A percentile compares a stretch with the other conserved stretches of the same genome.
Conservation (phyloP, 2,113 vertebrate genomes). For the Microtus richardsoni region DNA sequence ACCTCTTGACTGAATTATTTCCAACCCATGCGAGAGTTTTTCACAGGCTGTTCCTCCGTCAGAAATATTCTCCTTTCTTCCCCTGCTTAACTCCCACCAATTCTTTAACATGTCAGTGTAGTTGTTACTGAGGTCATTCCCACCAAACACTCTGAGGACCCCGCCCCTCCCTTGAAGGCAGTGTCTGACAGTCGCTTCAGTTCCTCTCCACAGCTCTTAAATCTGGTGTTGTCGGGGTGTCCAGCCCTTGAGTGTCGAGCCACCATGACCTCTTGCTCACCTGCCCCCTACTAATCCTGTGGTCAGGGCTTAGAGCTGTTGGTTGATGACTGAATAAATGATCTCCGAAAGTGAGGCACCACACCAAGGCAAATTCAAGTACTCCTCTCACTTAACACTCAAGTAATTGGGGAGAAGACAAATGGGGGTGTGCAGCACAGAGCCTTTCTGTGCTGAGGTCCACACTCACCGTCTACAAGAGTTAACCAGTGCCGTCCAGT, state of each 20-base stretch:
- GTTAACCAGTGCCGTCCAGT: not conserved
- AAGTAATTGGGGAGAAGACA: not conserved
- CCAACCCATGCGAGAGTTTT: not conserved
- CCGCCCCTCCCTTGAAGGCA: not conserved
- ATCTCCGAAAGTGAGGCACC: not conserved
- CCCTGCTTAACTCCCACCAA: not conserved
- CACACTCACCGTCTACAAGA: not conserved
- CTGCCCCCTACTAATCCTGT: not conserved
- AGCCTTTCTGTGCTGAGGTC: not conserved
- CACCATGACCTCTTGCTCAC: not conserved
- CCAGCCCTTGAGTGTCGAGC: not conserved
- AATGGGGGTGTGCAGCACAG: not conserved
- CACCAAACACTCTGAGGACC: not conserved
- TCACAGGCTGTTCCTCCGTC: not conserved
- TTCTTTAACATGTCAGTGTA: constrained; percentile 10
- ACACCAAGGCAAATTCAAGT: not conserved
- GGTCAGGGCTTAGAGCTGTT: not conserved
- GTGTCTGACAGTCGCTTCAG: not conserved
- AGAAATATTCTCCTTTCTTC: not conserved
- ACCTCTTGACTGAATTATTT: not conserved
- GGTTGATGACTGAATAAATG: not conserved
- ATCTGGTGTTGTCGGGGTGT: not conserved
- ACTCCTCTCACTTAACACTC: constrained; percentile 1
- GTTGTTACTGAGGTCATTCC: not conserved
- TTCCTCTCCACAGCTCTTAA: not conserved